Evolutionary conservation across 2,113 vertebrate species (phyloP), one percentile per base, ranked within the genome.

Genomic region (Passer montanus): DNA sequence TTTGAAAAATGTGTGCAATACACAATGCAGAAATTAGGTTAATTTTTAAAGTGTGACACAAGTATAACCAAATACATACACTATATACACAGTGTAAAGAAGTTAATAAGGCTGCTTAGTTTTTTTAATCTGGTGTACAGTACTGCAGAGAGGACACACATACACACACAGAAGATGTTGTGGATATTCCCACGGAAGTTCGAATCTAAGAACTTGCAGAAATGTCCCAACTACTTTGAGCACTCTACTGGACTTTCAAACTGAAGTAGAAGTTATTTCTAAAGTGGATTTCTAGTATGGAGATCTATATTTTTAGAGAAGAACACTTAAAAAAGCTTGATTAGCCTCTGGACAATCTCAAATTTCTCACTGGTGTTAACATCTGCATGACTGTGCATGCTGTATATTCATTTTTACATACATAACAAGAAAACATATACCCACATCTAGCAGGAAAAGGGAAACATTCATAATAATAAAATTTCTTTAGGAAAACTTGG

Each of bases 71-170:
- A 83, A 86, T 94, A 94, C 90, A 4, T 95, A 96, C 87, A 96
- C 46, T 95, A 96, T 97, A 84, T 95, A 97, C 97, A 97, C 11
- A 15, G 20, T 53, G 24, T 75, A 74, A 86, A 66, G 47, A 72
- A 87, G 46, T 66, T 91, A 96, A n/a, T 79, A 94, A 74, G 70
- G 50, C 68, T 75, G 46, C 22, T 91, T 82, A 67, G 41, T 72
- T 27, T 90, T 89, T 87, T 49, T 35, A 89, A 88, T 68, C 64
- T 69, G 46, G 63, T 0, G 0, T 30, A 21, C 20, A 50, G 67
- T 55, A 62, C 49, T 62, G 72, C 43, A 47, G 35, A 53, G 3
- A 59, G 24, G 64, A 63, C 49, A 70, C 33, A 73, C 26, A 6
- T 21, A 37, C 15, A 26, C 15, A 47, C 19, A 41, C 12, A 41